Base-by-base conservation (phyloP, 2,888 invertebrate species). In the Kuschelorhynchus macadamiae region DNA sequence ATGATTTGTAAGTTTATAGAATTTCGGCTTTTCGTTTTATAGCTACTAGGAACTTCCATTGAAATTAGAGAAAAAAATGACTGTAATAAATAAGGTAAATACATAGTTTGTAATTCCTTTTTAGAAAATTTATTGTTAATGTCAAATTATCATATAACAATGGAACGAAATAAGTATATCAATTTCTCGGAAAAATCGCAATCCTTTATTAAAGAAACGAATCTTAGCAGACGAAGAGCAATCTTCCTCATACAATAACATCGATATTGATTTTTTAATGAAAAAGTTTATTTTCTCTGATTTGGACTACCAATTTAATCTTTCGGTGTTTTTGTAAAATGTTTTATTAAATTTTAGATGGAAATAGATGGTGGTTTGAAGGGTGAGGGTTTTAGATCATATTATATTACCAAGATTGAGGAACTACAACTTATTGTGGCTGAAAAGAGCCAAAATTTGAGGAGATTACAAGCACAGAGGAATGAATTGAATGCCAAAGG, bases 401-500 rank as follows among this genome's bases (percentile, higher is more conserved):
- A 99, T 85, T 99, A 98, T 81, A 93, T 96, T 76, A 96, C 97
- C 52, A 98, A 99, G 86, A 98, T 98, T 71, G 98, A 99, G 84
- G 98, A 98, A 84, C 86, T 98, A 17, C 97, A 97, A 84, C 87
- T 98, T 59, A 90, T 95, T 76, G 97, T 98, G 3, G 95, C 96
- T n/a, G 98, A 98, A 79, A 98, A 98, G 81, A 94, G 95, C 75
- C 98, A 98, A 85, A 98, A 99, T 85, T 87, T 99, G 53, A 89
- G 98, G 60, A 92, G 99, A 82, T 86, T 99, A 70, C 98, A 98
- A 86, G 99, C 99, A 12, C 98, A 99, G 83, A 89, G 98, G 74
- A 99, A 99, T 88, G 98, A 99, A 83, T 90, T 99, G 0, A 99
- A 99, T 85, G 97, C 97, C 7, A 99, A 98, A 92, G 95, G 95